Evolutionary conservation across 2,113 vertebrate genomes (phyloP).

Genomic region (Hippopotamus amphibius): DNA sequence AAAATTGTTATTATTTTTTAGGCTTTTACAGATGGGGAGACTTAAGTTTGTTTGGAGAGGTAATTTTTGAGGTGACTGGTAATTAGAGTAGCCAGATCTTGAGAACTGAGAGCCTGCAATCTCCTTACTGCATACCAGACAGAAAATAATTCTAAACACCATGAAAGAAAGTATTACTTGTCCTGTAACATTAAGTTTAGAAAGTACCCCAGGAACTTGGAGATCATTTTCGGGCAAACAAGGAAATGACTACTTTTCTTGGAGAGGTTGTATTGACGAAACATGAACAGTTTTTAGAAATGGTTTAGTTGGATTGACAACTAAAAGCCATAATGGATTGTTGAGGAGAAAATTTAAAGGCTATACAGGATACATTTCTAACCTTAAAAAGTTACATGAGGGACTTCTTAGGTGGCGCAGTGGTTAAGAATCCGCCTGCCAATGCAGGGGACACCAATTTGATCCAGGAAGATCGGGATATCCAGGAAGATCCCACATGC

Average conservation of each 20-base stretch:
- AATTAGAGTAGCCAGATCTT: background rate
- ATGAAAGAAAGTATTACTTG: background rate
- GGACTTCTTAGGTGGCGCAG: no score
- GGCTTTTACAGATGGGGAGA: background rate
- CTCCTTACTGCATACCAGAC: background rate
- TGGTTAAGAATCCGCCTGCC: no score
- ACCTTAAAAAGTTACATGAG: constrained; percentile 34
- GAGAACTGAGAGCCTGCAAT: background rate
- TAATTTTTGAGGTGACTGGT: background rate
- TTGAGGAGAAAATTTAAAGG: background rate
- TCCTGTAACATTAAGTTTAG: constrained; percentile 19
- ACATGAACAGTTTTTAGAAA: constrained; percentile 25
- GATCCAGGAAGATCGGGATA: no score
- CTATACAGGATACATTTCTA: background rate
- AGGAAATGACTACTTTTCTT: constrained; percentile 39
- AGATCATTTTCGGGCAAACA: constrained; percentile 28
- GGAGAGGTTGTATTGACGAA: background rate
- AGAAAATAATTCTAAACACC: constrained; percentile 32
- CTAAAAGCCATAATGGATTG: background rate
- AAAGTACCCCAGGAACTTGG: background rate
- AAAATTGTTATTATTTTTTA: background rate
- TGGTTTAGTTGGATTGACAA: background rate
- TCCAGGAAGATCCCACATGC: no score
- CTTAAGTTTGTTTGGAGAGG: background rate
- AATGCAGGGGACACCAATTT: no score